Evolutionary conservation across 2,888 invertebrate species (phyloP), one percentile per base, ranked within the genome.

Genomic region (Adelphocoris suturalis): DNA sequence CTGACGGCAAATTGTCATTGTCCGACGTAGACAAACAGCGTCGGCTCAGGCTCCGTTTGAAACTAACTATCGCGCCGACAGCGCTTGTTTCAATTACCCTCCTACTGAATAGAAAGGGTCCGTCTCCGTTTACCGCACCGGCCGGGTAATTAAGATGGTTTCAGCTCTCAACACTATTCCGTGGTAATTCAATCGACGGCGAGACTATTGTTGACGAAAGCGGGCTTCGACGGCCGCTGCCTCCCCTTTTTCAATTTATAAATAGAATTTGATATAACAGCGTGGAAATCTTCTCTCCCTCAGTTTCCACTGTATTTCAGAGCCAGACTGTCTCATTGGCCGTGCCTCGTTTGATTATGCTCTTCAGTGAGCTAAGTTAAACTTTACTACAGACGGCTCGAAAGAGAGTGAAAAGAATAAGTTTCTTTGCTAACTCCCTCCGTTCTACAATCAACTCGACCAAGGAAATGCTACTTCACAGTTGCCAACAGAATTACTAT

Each of bases 91-190:
- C 68, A 68, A 68, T 68, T 68, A 68, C 11, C 23, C 68, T 9
- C 68, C 19, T 23, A 19, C 68, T 68, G 23, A 37, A 37, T 37
- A 37, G 37, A 68, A 68, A 61, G 61, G 68, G 68, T 68, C 57
- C 57, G 57, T 16, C 23, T 68, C 68, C 68, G 68, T 68, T 68
- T 68, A 68, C 68, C 23, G 37, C 68, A 12, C 68, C 2, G 68
- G 23, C 68, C 1, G 61, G 12, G 68, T 68, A 68, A 68, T 68
- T 68, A 68, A 68, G 68, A 68, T 23, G 68, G 68, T 23, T 23
- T 68, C 68, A 68, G 23, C 68, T 23, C 68, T 68, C 68, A 9
- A 68, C 68, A 68, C 68, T 23, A 68, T 68, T 68, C 68, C 68
- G 13, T 12, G 68, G 23, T 68, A 68, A 68, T 68, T 68, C 68